A percentile compares a stretch with the other conserved stretches of the same genome.
Conservation (phyloP, 2,888 invertebrate genomes). For the Trachelus iudaicus region DNA sequence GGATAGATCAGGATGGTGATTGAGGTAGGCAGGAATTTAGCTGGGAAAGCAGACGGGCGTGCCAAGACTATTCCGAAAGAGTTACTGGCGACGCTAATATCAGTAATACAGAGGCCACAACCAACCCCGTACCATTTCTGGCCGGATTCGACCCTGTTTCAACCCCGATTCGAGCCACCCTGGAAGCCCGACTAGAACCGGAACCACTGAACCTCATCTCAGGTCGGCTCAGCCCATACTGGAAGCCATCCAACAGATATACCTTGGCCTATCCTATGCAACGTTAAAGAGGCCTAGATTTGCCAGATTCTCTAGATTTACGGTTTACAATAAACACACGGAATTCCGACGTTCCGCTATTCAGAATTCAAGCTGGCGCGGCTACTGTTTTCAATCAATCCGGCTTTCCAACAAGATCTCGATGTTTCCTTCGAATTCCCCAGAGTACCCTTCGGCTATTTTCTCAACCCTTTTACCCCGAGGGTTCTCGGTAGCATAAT, state of each 20-base stretch:
- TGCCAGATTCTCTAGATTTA: conserved; percentile 33
- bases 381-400: conserved; percentile 3
- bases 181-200: neutral
- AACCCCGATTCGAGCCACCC: neutral
- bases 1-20: neutral
- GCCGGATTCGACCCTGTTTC: conserved; percentile 10
- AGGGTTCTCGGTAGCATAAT: neutral
- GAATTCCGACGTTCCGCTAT: neutral
- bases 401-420: neutral
- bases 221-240: conserved; percentile 30
- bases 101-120: conserved; percentile 51
- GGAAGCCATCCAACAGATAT: conserved; percentile 50
- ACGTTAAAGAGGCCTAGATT: conserved; percentile 43
- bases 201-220: neutral
- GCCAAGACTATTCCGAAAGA: conserved; percentile 57
- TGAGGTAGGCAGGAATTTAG: conserved; percentile 11
- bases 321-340: conserved; percentile 28
- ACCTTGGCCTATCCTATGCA: conserved; percentile 34
- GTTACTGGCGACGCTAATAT: conserved; percentile 57
- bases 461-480: neutral
- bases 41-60: conserved; percentile 38
- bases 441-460: neutral
- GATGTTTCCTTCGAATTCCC: neutral
- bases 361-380: neutral
- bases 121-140: conserved; percentile 33